Evolutionary conservation across 53 echinoderm and acorn worm genomes (phyloP).

Genomic region (Patiria pectinifera): DNA sequence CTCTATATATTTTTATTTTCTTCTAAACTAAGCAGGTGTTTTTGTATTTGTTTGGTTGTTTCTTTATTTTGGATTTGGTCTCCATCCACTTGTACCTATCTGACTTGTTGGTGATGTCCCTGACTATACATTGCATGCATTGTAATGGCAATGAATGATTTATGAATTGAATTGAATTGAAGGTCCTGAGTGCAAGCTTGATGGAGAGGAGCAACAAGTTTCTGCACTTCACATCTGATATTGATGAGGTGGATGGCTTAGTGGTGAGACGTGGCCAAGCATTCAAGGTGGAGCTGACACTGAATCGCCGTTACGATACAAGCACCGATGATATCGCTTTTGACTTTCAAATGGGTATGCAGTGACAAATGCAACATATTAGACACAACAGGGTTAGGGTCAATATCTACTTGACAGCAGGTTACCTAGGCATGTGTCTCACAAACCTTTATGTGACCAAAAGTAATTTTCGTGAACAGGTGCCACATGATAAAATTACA

Average conservation of each 20-base stretch:
- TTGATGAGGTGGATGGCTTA: slow-evolving; percentile 58
- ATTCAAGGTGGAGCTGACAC: slow-evolving; percentile 69
- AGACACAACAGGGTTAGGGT: not conserved
- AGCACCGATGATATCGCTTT: slow-evolving; percentile 49
- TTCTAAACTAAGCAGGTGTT: no score
- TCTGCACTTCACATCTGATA: slow-evolving; percentile 41
- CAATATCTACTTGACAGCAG: not conserved
- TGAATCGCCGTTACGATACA: slow-evolving; percentile 54
- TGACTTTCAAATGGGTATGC: slow-evolving; percentile 69
- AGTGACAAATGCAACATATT: not conserved
- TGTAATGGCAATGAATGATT: no score
- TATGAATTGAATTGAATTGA: no score
- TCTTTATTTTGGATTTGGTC: no score
- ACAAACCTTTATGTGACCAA: not conserved
- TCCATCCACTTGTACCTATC: no score
- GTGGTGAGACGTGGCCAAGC: slow-evolving; percentile 83
- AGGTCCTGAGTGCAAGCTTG: slow-evolving; percentile 36
- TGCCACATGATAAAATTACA: no score
- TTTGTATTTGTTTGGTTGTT: no score
- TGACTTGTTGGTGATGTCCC: no score
- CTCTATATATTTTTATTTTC: no score
- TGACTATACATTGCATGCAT: no score
- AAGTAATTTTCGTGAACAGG: no score
- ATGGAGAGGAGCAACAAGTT: not conserved
- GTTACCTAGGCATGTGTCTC: not conserved